A percentile compares a stretch with the other conserved stretches of the same genome.
Evolutionary conservation across 2,888 invertebrate genomes (phyloP).

Genomic region (Cryptosula pallasiana): DNA sequence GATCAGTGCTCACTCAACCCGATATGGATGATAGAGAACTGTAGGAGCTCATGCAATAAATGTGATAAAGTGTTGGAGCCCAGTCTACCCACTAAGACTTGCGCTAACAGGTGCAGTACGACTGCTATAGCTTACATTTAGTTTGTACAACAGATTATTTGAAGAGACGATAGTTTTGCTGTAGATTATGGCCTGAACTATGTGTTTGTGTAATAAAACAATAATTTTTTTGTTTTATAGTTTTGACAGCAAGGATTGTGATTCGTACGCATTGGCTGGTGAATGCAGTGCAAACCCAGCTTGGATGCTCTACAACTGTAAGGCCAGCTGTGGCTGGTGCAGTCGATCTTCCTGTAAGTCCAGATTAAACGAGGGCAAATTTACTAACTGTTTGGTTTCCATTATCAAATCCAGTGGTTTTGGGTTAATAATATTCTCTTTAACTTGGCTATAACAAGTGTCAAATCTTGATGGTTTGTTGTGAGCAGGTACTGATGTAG

Average conservation of each 20-base stretch:
- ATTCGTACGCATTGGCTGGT: slow-evolving; percentile 35
- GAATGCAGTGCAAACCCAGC: slow-evolving; percentile 39
- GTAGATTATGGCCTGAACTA: too few species aligned
- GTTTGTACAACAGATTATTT: too few species aligned
- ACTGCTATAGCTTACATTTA: too few species aligned
- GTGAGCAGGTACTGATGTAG: too few species aligned
- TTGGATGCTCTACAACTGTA: slow-evolving; percentile 43
- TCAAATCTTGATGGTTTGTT: too few species aligned
- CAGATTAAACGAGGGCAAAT: too few species aligned
- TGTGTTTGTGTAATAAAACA: too few species aligned
- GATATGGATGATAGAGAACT: slow-evolving; percentile 32
- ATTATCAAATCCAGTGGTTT: too few species aligned
- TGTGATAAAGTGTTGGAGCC: slow-evolving; percentile 27
- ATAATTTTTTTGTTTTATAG: background rate
- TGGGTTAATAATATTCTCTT: too few species aligned
- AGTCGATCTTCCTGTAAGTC: background rate
- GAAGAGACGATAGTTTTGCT: too few species aligned
- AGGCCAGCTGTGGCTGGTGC: slow-evolving; percentile 34
- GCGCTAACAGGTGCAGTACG: slow-evolving; percentile 2
- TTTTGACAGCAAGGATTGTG: slow-evolving; percentile 34
- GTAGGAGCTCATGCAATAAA: slow-evolving; percentile 30
- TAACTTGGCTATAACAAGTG: too few species aligned
- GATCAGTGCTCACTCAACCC: slow-evolving; percentile 28
- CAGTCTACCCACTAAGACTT: slow-evolving; percentile 1
- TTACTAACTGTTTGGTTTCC: too few species aligned